Base-by-base conservation (phyloP, 2,113 vertebrate species). In the Tenebrosternarchus preto region DNA sequence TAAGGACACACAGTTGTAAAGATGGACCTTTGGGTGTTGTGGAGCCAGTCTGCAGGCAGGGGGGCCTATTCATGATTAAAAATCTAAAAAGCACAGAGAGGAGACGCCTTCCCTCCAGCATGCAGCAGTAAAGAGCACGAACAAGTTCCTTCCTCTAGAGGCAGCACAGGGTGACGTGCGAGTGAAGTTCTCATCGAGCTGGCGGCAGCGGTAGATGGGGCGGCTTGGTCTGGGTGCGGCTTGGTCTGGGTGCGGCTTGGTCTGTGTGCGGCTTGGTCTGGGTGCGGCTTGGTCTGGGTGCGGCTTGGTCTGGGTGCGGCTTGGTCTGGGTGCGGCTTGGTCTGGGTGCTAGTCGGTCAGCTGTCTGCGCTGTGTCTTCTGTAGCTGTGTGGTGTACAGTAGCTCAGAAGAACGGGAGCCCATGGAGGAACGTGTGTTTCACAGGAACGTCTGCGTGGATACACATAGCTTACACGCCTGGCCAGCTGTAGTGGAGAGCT, bases 71-170 rank as follows among this genome's bases (percentile, higher is more conserved):
- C 64, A 27, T 5, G 33, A 2, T 17, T n/a, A 55, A 27, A 81
- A 29, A 29, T 3, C 33, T 46, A 78, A 53, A 63, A 77, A 66
- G 39, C 59, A 81, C 74, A 74, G 29, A 0, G 86, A 86, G 83
- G 71, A 72, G 81, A 78, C 87, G 84, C 92, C 80, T 77, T 88
- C 92, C 90, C 89, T 84, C 87, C 91, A 90, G 94, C 92, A 89
- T 91, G 93, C 92, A 92, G 93, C 90, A 95, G 95, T 95, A 97
- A 97, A 96, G 43, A 50, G 15, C 43, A 2, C 95, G 94, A 91
- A 67, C 55, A 50, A 64, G 55, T n/a, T n/a, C n/a, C n/a, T n/a
- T n/a, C n/a, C n/a, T n/a, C n/a, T n/a, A n/a, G n/a, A n/a, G n/a
- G n/a, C n/a, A n/a, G n/a, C n/a, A n/a, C n/a, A n/a, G n/a, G n/a